These are phyloP conservation scores for Archilochus colubris DNA, from an alignment of 2,113 vertebrate species.

Conservation along the genomic window DNA sequence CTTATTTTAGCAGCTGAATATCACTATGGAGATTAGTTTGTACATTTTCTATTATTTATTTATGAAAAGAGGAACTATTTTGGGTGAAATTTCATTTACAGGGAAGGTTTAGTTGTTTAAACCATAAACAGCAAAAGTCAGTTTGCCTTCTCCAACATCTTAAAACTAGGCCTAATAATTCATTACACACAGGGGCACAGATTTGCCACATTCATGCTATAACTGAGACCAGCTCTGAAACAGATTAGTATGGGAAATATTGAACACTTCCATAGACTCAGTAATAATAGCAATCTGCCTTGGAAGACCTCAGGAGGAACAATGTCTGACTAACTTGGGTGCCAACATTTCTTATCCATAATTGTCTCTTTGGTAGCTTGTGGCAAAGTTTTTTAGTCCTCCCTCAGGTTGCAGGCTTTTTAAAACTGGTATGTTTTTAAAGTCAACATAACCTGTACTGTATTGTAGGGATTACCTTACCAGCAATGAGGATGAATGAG, in stretches of 20 bases:
- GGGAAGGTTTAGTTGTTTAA: not conserved
- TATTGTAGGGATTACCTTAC: not conserved
- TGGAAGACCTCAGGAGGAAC: not conserved
- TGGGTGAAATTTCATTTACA: not conserved
- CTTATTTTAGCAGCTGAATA: not conserved
- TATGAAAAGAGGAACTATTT: not conserved
- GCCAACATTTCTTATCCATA: not conserved
- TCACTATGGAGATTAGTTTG: not conserved
- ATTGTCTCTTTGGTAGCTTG: rapidly evolving
- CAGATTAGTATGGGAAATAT: not conserved
- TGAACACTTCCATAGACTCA: not conserved
- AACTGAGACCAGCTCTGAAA: not conserved
- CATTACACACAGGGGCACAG: not conserved
- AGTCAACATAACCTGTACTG: not conserved
- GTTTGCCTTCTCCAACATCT: not conserved
- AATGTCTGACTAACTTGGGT: not conserved
- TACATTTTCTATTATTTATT: not conserved
- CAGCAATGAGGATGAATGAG: not conserved
- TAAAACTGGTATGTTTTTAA: not conserved
- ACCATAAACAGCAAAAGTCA: not conserved
- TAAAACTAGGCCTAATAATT: not conserved
- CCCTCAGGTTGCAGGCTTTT: not conserved
- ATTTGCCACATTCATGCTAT: too few species aligned
- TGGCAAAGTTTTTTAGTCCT: not conserved
- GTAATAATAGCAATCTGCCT: not conserved